Evolutionary conservation across 2,797 vertebrate genomes (phyloP).

Genomic region (Steatocranus sp.): DNA sequence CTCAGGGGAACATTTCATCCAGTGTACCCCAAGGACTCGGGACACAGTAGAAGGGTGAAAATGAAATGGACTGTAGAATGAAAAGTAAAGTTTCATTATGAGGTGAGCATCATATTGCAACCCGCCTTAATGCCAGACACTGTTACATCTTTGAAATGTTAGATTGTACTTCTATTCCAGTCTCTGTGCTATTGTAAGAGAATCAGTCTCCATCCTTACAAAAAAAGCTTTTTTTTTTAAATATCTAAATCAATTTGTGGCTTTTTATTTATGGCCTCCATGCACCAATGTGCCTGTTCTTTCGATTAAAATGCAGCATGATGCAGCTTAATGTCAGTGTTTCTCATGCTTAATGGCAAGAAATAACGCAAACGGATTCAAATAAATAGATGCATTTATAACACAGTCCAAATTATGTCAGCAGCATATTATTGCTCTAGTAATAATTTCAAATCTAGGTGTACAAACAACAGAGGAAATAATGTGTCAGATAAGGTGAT

Average conservation of each 20-base stretch:
- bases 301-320: slow-evolving; percentile 9
- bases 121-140: slow-evolving; percentile 4
- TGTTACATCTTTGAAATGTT: slow-evolving; percentile 34
- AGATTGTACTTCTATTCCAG: background rate
- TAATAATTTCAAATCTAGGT: slow-evolving; percentile 12
- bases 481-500: slow-evolving; percentile 25
- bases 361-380: slow-evolving; percentile 29
- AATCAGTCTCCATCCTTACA: slow-evolving; percentile 9
- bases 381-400: slow-evolving; percentile 43
- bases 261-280: slow-evolving; percentile 17
- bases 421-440: slow-evolving; percentile 30
- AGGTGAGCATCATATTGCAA: slow-evolving; percentile 46
- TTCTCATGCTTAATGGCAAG: slow-evolving; percentile 37
- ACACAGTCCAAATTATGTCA: slow-evolving; percentile 8
- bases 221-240: slow-evolving; percentile 14
- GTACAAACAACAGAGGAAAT: slow-evolving; percentile 53
- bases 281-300: background rate
- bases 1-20: slow-evolving; percentile 49
- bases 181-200: background rate
- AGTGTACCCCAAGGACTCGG: slow-evolving; percentile 45
- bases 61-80: slow-evolving; percentile 61
- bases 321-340: background rate
- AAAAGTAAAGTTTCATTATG: slow-evolving; percentile 72
- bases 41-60: slow-evolving; percentile 36
- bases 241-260: slow-evolving; percentile 28